Evolutionary conservation across 1,140 invertebrate species (phyloP).

Genomic region (Conus ventricosus): DNA sequence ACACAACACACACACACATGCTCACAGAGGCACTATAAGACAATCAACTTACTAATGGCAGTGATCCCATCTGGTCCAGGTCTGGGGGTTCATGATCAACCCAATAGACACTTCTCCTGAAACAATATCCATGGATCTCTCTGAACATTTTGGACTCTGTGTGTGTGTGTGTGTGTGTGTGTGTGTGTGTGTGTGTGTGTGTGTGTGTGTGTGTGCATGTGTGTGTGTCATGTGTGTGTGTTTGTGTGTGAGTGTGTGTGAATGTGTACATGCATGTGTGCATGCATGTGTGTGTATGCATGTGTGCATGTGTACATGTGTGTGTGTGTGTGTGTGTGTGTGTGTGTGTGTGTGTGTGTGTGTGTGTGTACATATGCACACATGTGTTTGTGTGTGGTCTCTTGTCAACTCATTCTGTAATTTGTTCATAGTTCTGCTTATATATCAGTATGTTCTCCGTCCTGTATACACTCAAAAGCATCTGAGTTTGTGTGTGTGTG

Average conservation of each 20-base stretch:
- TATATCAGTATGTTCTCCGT: no score
- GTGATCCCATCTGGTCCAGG: slow-evolving; percentile 59
- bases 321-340: no score
- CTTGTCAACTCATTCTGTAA: no score
- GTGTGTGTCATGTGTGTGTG: background rate
- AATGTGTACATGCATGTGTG: background rate
- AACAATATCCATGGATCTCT: slow-evolving; percentile 1
- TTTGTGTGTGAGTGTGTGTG: background rate
- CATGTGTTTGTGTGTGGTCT: no score
- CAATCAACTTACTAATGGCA: slow-evolving; percentile 49
- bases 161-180: slow-evolving; percentile 14
- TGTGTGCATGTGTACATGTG: background rate
- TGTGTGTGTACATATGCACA: no score
- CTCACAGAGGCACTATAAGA: no score
- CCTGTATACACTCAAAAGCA: no score
- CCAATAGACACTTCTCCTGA: slow-evolving; percentile 65
- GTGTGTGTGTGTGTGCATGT: background rate
- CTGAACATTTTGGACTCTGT: background rate
- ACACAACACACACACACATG: no score
- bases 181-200: background rate
- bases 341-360: no score
- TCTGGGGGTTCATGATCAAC: slow-evolving; percentile 53
- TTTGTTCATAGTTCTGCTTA: no score
- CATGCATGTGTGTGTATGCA: background rate
- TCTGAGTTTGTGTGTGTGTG: background rate